These are phyloP conservation scores for Cossypha niveicapilla DNA, from an alignment of 2,797 vertebrate genomes.

Conservation along the genomic window DNA sequence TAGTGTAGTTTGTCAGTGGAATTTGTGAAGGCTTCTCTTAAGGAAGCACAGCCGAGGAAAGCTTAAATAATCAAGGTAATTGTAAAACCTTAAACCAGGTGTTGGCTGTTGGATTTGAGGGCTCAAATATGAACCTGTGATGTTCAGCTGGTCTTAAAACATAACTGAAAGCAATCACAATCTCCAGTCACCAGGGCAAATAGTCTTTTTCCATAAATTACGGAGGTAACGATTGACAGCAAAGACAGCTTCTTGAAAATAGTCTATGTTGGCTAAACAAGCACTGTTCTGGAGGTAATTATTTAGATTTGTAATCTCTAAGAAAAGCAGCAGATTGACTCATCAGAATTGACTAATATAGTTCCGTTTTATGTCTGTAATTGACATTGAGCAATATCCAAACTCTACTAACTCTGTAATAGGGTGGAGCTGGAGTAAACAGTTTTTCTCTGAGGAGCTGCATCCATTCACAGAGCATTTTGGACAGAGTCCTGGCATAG, in stretches of 20 bases:
- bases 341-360: conserved; percentile 41
- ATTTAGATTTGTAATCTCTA: conserved; percentile 19
- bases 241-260: background rate
- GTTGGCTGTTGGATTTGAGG: background rate
- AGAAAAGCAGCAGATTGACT: conserved; percentile 45
- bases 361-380: conserved; percentile 43
- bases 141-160: background rate
- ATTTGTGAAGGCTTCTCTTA: background rate
- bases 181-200: background rate
- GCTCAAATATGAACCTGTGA: background rate
- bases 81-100: background rate
- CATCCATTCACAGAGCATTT: background rate
- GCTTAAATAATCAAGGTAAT: background rate
- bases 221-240: background rate
- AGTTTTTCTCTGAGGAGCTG: background rate
- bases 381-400: conserved; percentile 44
- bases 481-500: background rate
- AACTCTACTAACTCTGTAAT: background rate
- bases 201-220: background rate
- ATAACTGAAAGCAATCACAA: background rate
- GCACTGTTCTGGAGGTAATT: background rate
- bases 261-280: background rate
- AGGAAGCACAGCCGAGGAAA: background rate
- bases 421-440: conserved; percentile 44
- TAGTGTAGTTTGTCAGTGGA: background rate